Evolutionary conservation across 2,888 invertebrate genomes (phyloP), one percentile per base, ranked within the genome.

Genomic region (Drosophila maculinotata): DNA sequence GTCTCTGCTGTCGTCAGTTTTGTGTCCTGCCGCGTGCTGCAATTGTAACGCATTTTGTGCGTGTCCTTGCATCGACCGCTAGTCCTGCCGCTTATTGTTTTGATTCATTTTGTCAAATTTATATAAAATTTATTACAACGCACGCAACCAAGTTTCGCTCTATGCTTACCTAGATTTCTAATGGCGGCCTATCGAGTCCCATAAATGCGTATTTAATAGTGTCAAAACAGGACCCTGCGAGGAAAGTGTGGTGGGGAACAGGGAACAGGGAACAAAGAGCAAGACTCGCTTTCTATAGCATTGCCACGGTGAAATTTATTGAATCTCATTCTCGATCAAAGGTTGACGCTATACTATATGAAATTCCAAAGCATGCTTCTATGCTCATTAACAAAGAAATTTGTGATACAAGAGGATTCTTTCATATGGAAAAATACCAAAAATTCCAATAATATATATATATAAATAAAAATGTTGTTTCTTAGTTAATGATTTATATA

Each of bases 61-160:
- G 81, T 84, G 86, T 86, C 83, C 77, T 67, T 69, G 86, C 86
- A 83, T 83, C 31, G 28, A 7, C 14, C 48, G 65, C 62, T 64
- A 58, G 59, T 69, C 41, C 48, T 47, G 38, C 30, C 38, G 36
- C 36, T 33, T 33, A 82, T 83, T 88, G 87, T 88, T 88, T 64
- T 88, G 88, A 84, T 82, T 76, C 82, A 79, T 59, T 82, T 83
- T 87, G 88, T 87, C 89, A 86, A 84, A 89, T 88, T 88, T 85
- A 85, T 88, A 87, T 89, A 83, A 85, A 86, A 88, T 88, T 86
- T 89, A 86, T 88, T 86, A 66, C 70, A 68, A 51, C 71, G 57
- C 84, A 84, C 81, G 84, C 25, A 62, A 20, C 31, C 48, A 36
- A 58, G 52, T 33, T 25, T 38, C 52, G 20, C 28, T 26, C 30